Percentiles rank a stretch among this genome's conserved stretches.
Evolutionary conservation across 64 coral and sea anemone species (phyloP).

Genomic region (Trachythela sp.): DNA sequence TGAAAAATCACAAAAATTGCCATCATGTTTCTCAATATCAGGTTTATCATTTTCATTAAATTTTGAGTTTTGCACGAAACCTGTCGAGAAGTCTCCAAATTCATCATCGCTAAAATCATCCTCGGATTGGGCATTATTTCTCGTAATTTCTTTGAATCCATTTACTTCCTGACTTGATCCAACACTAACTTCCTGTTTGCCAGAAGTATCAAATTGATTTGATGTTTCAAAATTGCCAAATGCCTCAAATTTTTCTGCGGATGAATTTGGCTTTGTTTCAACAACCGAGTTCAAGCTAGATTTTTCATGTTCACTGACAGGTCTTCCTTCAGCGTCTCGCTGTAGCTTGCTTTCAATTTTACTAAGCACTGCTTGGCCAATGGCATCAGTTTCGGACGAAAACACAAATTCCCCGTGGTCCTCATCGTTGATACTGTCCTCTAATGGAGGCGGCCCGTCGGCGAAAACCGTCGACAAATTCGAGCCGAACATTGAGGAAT

Average conservation of each 20-base stretch:
- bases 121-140: neutral
- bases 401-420: slow-evolving; percentile 67
- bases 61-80: neutral
- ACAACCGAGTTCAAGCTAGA: slow-evolving; percentile 12
- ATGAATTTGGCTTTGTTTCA: slow-evolving; percentile 13
- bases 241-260: neutral
- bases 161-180: neutral
- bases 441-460: slow-evolving; percentile 62
- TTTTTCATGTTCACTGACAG: slow-evolving; percentile 30
- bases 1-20: neutral
- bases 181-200: neutral
- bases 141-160: neutral
- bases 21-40: neutral
- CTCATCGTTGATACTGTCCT: slow-evolving; percentile 53
- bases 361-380: neutral
- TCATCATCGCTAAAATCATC: neutral
- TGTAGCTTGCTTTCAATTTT: slow-evolving; percentile 6
- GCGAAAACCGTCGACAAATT: slow-evolving; percentile 68
- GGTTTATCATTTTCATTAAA: neutral
- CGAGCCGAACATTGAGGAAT: slow-evolving; percentile 58
- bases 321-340: neutral
- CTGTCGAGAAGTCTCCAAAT: slow-evolving; percentile 31
- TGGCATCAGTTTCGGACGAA: slow-evolving; percentile 4
- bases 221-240: neutral
- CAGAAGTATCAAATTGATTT: neutral